Base-by-base conservation (phyloP, 2,113 vertebrate genomes). In the Sylvia atricapilla region DNA sequence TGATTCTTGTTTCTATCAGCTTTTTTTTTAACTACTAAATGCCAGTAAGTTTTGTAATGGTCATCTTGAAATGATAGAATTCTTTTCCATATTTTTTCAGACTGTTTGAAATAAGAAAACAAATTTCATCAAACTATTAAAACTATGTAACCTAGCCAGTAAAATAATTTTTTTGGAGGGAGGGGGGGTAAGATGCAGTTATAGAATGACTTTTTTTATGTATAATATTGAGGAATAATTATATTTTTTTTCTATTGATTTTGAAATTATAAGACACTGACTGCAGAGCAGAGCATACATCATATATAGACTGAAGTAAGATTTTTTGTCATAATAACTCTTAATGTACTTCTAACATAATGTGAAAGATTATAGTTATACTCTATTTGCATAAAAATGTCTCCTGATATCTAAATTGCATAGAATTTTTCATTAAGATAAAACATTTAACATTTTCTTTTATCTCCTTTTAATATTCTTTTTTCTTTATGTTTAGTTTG, bases 181-280 rank as follows among this genome's bases (percentile, higher is more conserved):
- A 0, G 4, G 23, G 11, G 9, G 4, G 17, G 0, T 10, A 16
- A 24, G 30, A 11, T 28, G 10, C 5, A 52, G 21, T 64, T 47
- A 30, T 33, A 58, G 18, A 8, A 63, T 37, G 1, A 52, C 1
- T 1, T 5, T 81, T 53, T 23, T 55, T 20, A 2, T 41, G 5
- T 23, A 23, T 18, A 59, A 62, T 43, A 64, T 20, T n/a, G 10
- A 39, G 8, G 22, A 55, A 37, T 41, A 73, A 37, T 8, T 16
- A 24, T 8, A 6, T 24, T 17, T 20, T 81, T 81, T 66, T 62
- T 66, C 1, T 24, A 58, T 33, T 84, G 11, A 49, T 84, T 90
- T 86, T 46, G 60, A 30, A 76, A 53, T 68, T 4, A 12, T 47
- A 69, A 62, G 25, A 77, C 66, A 53, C 11, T n/a, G 16, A 3